phyloP scores from a whole-genome alignment of 2,888 invertebrate species.

The Agonopterix arenella region DNA sequence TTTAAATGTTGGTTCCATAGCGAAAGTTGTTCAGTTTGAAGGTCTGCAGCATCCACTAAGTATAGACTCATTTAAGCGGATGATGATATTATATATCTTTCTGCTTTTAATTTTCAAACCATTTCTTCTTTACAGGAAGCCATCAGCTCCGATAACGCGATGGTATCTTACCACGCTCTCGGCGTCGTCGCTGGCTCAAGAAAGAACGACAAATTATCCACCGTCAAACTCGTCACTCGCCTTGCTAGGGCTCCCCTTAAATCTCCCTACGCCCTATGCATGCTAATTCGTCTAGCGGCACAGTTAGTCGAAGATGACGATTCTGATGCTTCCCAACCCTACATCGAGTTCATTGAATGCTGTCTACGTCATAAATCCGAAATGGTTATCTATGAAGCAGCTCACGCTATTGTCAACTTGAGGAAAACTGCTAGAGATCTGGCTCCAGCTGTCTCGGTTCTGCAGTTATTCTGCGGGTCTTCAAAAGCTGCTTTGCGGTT shows the following conservation, averaged over 20 bases:
- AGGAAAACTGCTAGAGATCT: constrained; percentile 90
- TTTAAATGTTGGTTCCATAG: too few relatives aligned
- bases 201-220: constrained; percentile 95
- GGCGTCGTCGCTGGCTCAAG: constrained; percentile 97
- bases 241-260: constrained; percentile 89
- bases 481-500: constrained; percentile 96
- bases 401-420: constrained; percentile 97
- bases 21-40: too few relatives aligned
- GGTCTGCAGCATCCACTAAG: too few relatives aligned
- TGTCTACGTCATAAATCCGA: constrained; percentile 98
- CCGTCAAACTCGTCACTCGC: constrained; percentile 95
- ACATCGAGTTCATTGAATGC: constrained; percentile 94
- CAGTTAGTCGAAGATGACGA: constrained; percentile 95
- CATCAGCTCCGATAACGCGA: constrained; percentile 78
- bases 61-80: not conserved
- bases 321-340: constrained; percentile 81
- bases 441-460: constrained; percentile 95
- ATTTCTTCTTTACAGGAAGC: constrained; percentile 53
- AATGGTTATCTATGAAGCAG: constrained; percentile 99
- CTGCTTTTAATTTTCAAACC: not conserved
- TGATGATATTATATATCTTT: not conserved
- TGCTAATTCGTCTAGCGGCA: constrained; percentile 95
- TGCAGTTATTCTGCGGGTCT: constrained; percentile 98
- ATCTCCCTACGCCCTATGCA: constrained; percentile 97
- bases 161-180: constrained; percentile 98